Base-by-base conservation (phyloP, 2,113 vertebrate genomes). In the Cyanoderma ruficeps region DNA sequence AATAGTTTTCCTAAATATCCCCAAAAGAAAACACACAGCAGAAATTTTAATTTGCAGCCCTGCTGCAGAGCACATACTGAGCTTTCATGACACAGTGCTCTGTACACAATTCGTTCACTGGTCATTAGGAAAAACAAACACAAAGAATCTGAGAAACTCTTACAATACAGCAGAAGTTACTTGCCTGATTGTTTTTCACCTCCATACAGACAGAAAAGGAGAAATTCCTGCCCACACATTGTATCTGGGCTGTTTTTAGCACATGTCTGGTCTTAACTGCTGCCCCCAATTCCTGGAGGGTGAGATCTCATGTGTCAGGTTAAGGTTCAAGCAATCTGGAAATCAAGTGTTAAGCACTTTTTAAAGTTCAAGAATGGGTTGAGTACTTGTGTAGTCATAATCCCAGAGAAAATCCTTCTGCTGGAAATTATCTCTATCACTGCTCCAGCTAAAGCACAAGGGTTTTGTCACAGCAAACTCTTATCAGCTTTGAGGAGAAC, bases 401-500 rank as follows among this genome's bases (percentile, higher is more conserved):
- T 85, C 67, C 49, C 42, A 67, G 50, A 53, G 71, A 80, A 94
- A 90, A 94, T 83, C 71, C 55, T 77, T 53, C 30, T 59, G 14
- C 71, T 88, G 88, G 50, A 77, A 74, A 74, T 86, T 25, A 90
- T 92, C 5, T 0, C 42, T 65, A 35, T 76, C 67, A 14, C 14
- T 69, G 53, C 35, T 63, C 28, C 33, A 41, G 46, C 16, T 67
- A 46, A 86, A 92, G 70, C 35, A 42, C 53, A 77, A 78, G 89
- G 52, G 42, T 56, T 92, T 94, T 59, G 6, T 52, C 56, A 52
- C 20, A 89, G 61, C 47, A 75, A 87, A 57, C 25, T 75, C 63
- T 80, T 83, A 44, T 50, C 64, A 89, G 24, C 42, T 94, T 59
- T 35, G 44, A 52, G 24, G 20, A 64, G 28, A 78, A 31, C 33